phyloP scores from a whole-genome alignment of 2,113 vertebrate species.

The Psittacus erithacus region DNA sequence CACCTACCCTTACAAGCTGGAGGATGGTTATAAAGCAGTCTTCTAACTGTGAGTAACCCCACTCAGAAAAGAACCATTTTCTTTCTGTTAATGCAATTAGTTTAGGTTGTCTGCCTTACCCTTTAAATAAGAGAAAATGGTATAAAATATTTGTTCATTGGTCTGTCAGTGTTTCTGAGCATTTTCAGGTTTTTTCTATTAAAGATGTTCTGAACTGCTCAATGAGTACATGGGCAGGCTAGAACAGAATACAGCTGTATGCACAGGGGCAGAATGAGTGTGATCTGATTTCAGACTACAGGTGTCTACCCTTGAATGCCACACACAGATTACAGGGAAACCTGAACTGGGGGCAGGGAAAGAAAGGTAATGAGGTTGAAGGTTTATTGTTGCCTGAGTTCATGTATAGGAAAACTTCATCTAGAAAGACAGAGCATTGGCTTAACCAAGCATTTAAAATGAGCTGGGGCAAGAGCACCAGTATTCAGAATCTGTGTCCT shows the following conservation, averaged over 20 bases:
- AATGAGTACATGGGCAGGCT: not conserved
- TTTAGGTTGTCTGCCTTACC: not conserved
- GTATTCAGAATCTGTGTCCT: not conserved
- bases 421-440: not conserved
- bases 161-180: not conserved
- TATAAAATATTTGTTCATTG: not conserved
- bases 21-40: not conserved
- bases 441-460: not conserved
- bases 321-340: not conserved
- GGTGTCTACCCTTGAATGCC: not conserved
- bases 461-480: not conserved
- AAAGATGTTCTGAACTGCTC: not conserved
- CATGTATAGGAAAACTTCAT: not conserved
- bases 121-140: not conserved
- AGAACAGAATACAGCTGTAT: not conserved
- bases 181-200: not conserved
- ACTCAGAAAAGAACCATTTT: not conserved
- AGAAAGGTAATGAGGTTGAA: not conserved
- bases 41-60: not conserved
- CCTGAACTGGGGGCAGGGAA: not conserved
- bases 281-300: not conserved
- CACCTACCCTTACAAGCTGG: not conserved
- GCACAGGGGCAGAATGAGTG: not conserved
- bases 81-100: not conserved
- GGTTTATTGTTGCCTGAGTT: not conserved